Percentiles rank a stretch among this genome's conserved stretches.
Evolutionary conservation across 1,140 invertebrate species (phyloP).

Genomic region (Thalassaphorura encarpata): DNA sequence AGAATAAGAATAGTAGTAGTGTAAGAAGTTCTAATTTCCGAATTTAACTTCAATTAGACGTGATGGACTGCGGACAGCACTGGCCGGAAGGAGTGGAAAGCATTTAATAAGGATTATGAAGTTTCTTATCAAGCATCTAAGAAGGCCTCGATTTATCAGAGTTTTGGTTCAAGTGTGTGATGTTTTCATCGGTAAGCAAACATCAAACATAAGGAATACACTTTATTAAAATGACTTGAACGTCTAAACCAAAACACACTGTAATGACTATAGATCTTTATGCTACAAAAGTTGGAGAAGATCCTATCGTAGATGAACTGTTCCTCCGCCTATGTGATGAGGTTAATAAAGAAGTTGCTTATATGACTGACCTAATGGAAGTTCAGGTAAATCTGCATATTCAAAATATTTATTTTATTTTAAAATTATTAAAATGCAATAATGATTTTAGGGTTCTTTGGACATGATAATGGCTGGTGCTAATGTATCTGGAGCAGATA

Average conservation of each 20-base stretch:
- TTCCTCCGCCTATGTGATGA: conserved; percentile 50
- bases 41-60: conserved; percentile 41
- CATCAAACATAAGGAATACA: neutral
- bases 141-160: conserved; percentile 59
- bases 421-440: neutral
- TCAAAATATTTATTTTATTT: neutral
- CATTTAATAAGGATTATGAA: conserved; percentile 54
- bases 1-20: neutral
- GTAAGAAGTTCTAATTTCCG: neutral
- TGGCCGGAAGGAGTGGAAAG: conserved; percentile 56
- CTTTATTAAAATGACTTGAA: no score
- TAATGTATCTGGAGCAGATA: neutral
- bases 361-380: conserved; percentile 39
- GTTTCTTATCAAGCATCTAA: conserved; percentile 65
- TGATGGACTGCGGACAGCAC: conserved; percentile 57
- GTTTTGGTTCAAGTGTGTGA: conserved; percentile 61
- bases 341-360: conserved; percentile 54
- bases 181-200: conserved; percentile 52
- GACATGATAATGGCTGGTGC: conserved; percentile 13
- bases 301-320: conserved; percentile 46
- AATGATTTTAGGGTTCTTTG: conserved; percentile 14
- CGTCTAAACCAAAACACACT: no score
- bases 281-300: conserved; percentile 34
- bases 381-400: conserved; percentile 38
- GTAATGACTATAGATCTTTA: conserved; percentile 35